A percentile compares a stretch with the other conserved stretches of the same genome.
These are phyloP conservation scores for Drosophila recens DNA, from an alignment of 2,888 invertebrate species.

Conservation along the genomic window DNA sequence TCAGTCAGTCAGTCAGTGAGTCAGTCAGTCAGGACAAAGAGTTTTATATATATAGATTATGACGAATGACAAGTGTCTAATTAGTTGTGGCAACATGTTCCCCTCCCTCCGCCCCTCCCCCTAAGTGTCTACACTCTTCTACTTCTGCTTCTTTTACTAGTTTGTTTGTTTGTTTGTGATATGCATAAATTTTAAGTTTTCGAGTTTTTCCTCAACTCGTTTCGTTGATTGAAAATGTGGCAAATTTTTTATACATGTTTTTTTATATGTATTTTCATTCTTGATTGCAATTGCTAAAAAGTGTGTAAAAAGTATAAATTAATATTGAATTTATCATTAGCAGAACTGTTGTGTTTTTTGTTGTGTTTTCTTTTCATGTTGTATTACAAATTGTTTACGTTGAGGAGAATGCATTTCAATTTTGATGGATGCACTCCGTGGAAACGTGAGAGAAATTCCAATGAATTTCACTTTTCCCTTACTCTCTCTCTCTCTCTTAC, in stretches of 20 bases:
- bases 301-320: slow-evolving; percentile 19
- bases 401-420: slow-evolving; percentile 60
- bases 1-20: too few relatives aligned
- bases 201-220: background rate
- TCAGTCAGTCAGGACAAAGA: too few relatives aligned
- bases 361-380: slow-evolving; percentile 5
- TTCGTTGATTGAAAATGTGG: slow-evolving; percentile 36
- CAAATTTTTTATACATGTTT: slow-evolving; percentile 16
- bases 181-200: slow-evolving; percentile 56
- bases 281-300: slow-evolving; percentile 48
- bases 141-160: background rate
- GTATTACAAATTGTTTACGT: slow-evolving; percentile 42
- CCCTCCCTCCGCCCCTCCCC: background rate
- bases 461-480: slow-evolving; percentile 70
- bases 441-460: slow-evolving; percentile 72
- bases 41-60: too few relatives aligned
- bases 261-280: slow-evolving; percentile 14
- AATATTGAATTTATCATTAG: slow-evolving; percentile 28
- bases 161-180: slow-evolving; percentile 36
- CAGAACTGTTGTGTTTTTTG: background rate
- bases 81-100: slow-evolving; percentile 72
- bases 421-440: slow-evolving; percentile 74
- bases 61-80: slow-evolving; percentile 78
- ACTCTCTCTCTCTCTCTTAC: slow-evolving; percentile 6
- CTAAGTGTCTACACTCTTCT: background rate